These are phyloP conservation scores for Tetropium fuscum DNA, from an alignment of 2,888 invertebrate genomes.

Conservation along the genomic window DNA sequence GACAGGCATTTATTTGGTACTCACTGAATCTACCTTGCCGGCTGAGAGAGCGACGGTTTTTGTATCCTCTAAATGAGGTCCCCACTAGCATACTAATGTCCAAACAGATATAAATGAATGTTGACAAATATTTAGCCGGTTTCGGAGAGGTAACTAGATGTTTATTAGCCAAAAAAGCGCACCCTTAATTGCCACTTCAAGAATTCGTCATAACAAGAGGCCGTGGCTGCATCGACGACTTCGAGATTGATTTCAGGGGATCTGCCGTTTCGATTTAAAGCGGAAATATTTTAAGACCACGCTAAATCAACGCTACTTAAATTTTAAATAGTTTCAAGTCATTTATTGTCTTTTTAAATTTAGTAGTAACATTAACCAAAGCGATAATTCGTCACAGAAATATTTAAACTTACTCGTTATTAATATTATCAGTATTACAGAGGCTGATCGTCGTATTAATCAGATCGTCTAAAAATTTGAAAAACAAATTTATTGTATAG, in stretches of 20 bases:
- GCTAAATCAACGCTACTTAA: no score
- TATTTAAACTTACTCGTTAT: no score
- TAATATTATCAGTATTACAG: no score
- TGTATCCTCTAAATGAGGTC: constrained; percentile 48
- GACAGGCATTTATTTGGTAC: constrained; percentile 53
- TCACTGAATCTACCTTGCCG: constrained; percentile 35
- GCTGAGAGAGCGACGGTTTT: constrained; percentile 42
- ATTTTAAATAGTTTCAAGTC: no score
- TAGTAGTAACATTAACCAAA: no score
- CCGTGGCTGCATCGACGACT: background rate
- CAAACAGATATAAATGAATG: constrained; percentile 49
- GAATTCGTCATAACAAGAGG: constrained; percentile 48
- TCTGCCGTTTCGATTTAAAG: no score
- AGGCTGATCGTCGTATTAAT: no score
- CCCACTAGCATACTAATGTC: constrained; percentile 56
- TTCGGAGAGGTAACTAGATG: constrained; percentile 50
- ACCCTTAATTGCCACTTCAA: constrained; percentile 47
- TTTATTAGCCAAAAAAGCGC: constrained; percentile 49
- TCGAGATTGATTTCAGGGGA: background rate
- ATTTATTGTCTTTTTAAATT: no score
- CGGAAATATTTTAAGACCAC: no score
- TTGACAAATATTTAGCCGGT: constrained; percentile 57
- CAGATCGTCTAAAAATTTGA: no score
- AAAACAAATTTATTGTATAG: no score
- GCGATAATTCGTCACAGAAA: no score